These are phyloP conservation scores for Haplochromis burtoni DNA, from an alignment of 2,113 vertebrate genomes.

Conservation along the genomic window DNA sequence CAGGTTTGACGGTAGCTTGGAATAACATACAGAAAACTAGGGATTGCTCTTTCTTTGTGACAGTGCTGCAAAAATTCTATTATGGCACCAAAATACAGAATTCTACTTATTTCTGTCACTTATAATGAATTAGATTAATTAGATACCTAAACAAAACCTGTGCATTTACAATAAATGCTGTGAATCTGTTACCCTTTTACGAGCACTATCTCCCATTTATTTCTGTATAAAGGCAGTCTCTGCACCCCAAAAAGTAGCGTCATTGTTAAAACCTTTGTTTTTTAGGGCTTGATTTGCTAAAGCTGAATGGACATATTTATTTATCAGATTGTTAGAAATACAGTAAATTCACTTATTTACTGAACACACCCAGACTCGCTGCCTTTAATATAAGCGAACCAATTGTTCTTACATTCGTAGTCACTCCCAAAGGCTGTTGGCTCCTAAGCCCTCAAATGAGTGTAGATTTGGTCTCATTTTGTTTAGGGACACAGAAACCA, in stretches of 20 bases:
- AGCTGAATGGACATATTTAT: not conserved
- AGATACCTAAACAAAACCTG: not conserved
- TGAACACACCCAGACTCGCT: not conserved
- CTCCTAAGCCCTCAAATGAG: not conserved
- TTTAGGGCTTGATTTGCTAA: not conserved
- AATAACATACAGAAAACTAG: not conserved
- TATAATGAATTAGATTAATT: not conserved
- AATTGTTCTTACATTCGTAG: not conserved
- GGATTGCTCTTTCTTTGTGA: not conserved
- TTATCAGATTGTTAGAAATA: not conserved
- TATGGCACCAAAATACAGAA: not conserved
- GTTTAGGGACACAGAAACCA: not conserved
- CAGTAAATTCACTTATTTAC: not conserved
- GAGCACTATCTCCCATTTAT: accelerated
- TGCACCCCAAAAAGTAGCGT: accelerated
- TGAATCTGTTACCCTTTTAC: not conserved
- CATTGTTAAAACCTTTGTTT: not conserved
- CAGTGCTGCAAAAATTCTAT: not conserved
- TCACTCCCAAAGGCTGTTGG: not conserved
- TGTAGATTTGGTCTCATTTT: not conserved
- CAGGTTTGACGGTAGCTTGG: accelerated
- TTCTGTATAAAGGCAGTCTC: not conserved
- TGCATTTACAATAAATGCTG: not conserved
- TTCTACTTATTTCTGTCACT: not conserved
- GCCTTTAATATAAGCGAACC: not conserved